Evolutionary conservation across 2,797 vertebrate genomes (phyloP), one percentile per base, ranked within the genome.

Genomic region (Aselliscus stoliczkanus): DNA sequence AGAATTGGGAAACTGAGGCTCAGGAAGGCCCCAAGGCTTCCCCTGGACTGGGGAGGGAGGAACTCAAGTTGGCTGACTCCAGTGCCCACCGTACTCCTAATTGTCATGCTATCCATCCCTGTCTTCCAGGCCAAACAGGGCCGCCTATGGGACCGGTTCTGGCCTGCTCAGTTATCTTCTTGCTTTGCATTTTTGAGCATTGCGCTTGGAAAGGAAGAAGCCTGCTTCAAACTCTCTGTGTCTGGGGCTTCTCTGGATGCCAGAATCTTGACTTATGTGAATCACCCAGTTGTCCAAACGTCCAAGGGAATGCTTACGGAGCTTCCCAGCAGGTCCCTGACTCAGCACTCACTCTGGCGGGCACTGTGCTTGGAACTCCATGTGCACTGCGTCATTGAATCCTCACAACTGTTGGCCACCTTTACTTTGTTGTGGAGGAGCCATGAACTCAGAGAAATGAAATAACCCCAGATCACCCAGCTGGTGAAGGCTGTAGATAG

Each of bases 81-180:
- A n/a, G n/a, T n/a, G n/a, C n/a, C n/a, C n/a, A n/a, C n/a, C n/a
- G n/a, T n/a, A n/a, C n/a, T 29, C 7, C 58, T 37, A 23, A 7
- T 1, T 4, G 21, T n/a, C 1, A 1, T 1, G 7, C 25, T 0
- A 1, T 31, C 29, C 1, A 0, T 9, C 27, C 3, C 9, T 7
- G 18, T 39, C 31, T 86, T 70, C 15, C 9, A 52, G 67, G 72
- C 69, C 64, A 83, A 10, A 14, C 1, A n/a, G 47, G 47, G 47
- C 0, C 1, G 50, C 29, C 39, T 2, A 4, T 31, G 60, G 4
- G 8, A 1, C 5, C 4, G 0, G 8, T 34, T 89, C 47, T n/a
- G n/a, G n/a, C n/a, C n/a, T n/a, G n/a, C n/a, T 50, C 2, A 11
- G 56, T 12, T 64, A 12, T 62, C 10, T 25, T 67, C 56, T 15